Evolutionary conservation across 2,797 vertebrate species (phyloP).

Genomic region (Sebastes elongatus): DNA sequence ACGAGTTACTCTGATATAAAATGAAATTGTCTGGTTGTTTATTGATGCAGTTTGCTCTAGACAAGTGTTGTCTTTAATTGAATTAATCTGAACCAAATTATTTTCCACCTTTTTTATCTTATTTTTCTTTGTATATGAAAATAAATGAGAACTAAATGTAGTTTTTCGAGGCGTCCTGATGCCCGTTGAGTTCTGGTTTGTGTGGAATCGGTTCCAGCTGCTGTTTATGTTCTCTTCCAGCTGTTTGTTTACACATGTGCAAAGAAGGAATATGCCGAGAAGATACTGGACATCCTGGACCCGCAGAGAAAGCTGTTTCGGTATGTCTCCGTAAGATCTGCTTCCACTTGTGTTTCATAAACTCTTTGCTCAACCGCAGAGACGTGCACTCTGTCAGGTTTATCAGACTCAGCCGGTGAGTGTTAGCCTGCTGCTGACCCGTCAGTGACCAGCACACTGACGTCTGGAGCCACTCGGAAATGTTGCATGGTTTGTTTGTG

Average conservation of each 20-base stretch:
- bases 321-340: conserved; percentile 58
- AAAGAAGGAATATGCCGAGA: conserved; percentile 87
- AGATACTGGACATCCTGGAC: conserved; percentile 87
- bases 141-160: not conserved
- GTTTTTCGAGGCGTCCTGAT: not conserved
- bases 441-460: not conserved
- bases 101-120: not conserved
- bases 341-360: conserved; percentile 34
- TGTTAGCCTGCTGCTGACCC: not conserved
- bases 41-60: not conserved
- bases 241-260: conserved; percentile 89
- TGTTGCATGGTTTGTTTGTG: not conserved
- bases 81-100: not conserved
- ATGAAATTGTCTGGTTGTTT: not conserved
- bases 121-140: not conserved
- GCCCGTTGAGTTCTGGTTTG: not conserved
- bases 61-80: not conserved
- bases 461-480: not conserved
- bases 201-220: conserved; percentile 6
- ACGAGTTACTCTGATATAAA: not conserved
- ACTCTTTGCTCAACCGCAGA: not conserved
- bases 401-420: not conserved
- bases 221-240: conserved; percentile 73
- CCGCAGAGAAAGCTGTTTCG: conserved; percentile 87
- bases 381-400: not conserved